Percentiles rank a stretch among this genome's conserved stretches.
Evolutionary conservation across 2,797 vertebrate genomes (phyloP).

Genomic region (Anableps anableps): DNA sequence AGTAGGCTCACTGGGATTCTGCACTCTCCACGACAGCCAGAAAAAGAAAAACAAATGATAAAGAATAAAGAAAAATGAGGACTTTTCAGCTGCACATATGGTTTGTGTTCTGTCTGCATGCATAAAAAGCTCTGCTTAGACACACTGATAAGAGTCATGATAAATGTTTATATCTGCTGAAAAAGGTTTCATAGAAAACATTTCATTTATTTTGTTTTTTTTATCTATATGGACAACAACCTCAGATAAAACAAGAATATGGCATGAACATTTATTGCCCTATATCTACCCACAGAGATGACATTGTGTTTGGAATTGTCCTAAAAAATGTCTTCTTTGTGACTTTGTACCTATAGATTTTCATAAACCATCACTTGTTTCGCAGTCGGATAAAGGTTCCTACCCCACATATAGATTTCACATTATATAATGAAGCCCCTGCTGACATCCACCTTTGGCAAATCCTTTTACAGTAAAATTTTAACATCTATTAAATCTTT

Average conservation of each 20-base stretch:
- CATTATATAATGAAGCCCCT: conserved; percentile 48
- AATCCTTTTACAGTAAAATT: conserved; percentile 19
- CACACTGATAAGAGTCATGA: conserved; percentile 47
- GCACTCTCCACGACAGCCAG: conserved; percentile 47
- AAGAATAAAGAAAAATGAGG: conserved; percentile 21
- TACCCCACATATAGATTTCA: conserved; percentile 47
- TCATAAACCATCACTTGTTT: conserved; percentile 30
- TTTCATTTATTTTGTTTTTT: background rate
- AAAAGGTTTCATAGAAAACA: conserved; percentile 28
- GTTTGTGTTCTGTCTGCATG: conserved; percentile 50
- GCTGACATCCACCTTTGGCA: conserved; percentile 29
- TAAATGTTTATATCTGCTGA: conserved; percentile 42
- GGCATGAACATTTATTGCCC: background rate
- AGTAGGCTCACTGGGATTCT: conserved; percentile 40
- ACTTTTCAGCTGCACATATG: conserved; percentile 30
- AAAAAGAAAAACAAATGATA: conserved; percentile 49
- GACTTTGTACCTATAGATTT: background rate
- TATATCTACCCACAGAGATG: background rate
- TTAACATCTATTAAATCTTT: conserved; percentile 5
- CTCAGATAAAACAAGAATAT: conserved; percentile 9
- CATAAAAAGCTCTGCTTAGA: conserved; percentile 29
- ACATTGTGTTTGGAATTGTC: background rate
- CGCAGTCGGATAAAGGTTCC: conserved; percentile 29
- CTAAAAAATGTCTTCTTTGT: background rate
- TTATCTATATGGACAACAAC: background rate